phyloP scores from a whole-genome alignment of 2,797 vertebrate species.

The Aldrovandia affinis region DNA sequence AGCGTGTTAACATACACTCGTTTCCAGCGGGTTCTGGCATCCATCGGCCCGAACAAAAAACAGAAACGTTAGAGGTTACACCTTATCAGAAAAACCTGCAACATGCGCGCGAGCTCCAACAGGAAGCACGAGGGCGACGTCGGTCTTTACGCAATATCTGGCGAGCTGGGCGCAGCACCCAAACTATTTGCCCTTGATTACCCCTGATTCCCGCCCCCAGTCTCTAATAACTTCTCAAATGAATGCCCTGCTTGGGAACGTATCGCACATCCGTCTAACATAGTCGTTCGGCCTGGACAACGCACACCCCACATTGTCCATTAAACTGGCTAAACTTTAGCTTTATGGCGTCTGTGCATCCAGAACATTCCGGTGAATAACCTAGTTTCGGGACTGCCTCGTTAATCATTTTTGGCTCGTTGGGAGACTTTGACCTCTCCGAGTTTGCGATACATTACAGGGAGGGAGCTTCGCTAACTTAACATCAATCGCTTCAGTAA shows the following conservation, averaged over 20 bases:
- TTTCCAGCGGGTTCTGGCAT: not conserved
- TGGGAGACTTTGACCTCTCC: conserved; percentile 57
- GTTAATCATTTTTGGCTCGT: conserved; percentile 50
- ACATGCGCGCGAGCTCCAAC: not conserved
- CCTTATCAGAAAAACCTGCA: not conserved
- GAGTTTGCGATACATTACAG: conserved; percentile 40
- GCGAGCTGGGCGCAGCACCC: conserved; percentile 49
- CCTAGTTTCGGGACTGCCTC: not conserved
- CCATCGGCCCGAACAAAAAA: too few relatives aligned
- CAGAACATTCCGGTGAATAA: not conserved
- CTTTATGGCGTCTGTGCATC: too few relatives aligned
- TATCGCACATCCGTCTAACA: conserved; percentile 26
- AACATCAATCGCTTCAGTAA: conserved; percentile 33
- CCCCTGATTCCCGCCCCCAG: conserved; percentile 31
- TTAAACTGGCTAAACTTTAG: not conserved
- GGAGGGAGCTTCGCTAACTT: not conserved
- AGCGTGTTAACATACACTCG: not conserved
- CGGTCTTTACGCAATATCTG: conserved; percentile 55
- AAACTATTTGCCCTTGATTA: conserved; percentile 57
- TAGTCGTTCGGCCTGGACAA: conserved; percentile 22
- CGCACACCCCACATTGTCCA: not conserved
- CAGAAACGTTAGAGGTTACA: not conserved
- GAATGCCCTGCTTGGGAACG: conserved; percentile 30
- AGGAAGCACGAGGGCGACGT: conserved; percentile 33
- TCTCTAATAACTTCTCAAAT: too few relatives aligned